Conservation (phyloP, 2,888 invertebrate species). For the Dynastes grantii region DNA sequence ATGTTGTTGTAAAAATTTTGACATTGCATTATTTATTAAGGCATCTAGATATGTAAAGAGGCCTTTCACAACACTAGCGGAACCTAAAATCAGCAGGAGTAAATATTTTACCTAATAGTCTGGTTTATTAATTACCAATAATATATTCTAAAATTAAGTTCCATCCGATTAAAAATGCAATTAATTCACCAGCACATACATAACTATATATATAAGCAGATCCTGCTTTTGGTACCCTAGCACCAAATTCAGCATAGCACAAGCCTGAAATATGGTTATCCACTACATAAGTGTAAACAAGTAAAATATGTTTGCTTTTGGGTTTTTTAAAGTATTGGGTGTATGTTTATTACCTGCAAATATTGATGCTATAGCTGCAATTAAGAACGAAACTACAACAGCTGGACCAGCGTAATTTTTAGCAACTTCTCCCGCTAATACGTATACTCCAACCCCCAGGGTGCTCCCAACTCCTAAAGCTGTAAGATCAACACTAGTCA, state of each 20-base stretch:
- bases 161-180: constrained; percentile 95
- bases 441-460: constrained; percentile 93
- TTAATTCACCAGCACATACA: constrained; percentile 92
- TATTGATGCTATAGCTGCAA: constrained; percentile 92
- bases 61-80: constrained; percentile 88
- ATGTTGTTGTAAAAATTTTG: constrained; percentile 74
- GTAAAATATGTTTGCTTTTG: background rate
- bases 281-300: too few species aligned
- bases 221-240: constrained; percentile 90
- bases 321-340: constrained; percentile 5
- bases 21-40: constrained; percentile 78
- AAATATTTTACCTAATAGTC: constrained; percentile 22
- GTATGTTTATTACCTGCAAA: constrained; percentile 80
- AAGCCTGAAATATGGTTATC: constrained; percentile 73
- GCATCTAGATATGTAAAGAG: constrained; percentile 86
- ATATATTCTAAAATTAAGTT: constrained; percentile 92
- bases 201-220: constrained; percentile 96
- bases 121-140: constrained; percentile 75
- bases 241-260: constrained; percentile 94
- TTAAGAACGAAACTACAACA: constrained; percentile 88
- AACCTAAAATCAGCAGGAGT: constrained; percentile 72
- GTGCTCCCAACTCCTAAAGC: constrained; percentile 88
- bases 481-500: constrained; percentile 87
- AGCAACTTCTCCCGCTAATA: constrained; percentile 88
- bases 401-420: constrained; percentile 89